Conservation (phyloP, 1,140 invertebrate species). For the Zelostemma sp. region DNA sequence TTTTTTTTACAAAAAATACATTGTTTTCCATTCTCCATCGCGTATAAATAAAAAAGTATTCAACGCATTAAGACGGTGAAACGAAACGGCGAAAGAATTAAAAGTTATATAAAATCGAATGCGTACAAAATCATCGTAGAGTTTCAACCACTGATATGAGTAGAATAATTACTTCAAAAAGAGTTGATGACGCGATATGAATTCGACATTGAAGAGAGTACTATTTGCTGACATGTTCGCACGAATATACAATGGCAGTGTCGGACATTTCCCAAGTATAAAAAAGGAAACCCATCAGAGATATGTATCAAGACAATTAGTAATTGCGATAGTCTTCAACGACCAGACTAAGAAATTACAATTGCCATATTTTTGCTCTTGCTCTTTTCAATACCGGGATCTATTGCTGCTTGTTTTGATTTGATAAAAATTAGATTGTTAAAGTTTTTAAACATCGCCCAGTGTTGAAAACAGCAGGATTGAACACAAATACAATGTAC, state of each 20-base stretch:
- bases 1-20: constrained; percentile 50
- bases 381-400: too few species aligned
- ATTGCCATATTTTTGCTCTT: background rate
- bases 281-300: constrained; percentile 36
- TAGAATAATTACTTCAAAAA: constrained; percentile 7
- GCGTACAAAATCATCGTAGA: constrained; percentile 31
- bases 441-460: too few species aligned
- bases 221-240: constrained; percentile 12
- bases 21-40: constrained; percentile 43
- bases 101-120: constrained; percentile 37
- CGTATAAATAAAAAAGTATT: constrained; percentile 38
- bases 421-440: too few species aligned
- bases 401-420: too few species aligned
- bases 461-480: constrained; percentile 8
- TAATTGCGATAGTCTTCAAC: constrained; percentile 1
- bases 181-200: constrained; percentile 27
- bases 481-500: constrained; percentile 33
- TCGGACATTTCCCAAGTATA: constrained; percentile 28
- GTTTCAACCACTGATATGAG: constrained; percentile 16
- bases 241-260: constrained; percentile 27
- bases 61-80: constrained; percentile 32
- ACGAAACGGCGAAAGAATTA: constrained; percentile 24
- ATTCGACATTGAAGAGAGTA: constrained; percentile 31
- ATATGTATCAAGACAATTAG: constrained; percentile 36
- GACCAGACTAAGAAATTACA: constrained; percentile 3